Percentiles rank a stretch among this genome's conserved stretches.
Evolutionary conservation across 2,113 vertebrate species (phyloP).

Genomic region (Mesocricetus auratus): DNA sequence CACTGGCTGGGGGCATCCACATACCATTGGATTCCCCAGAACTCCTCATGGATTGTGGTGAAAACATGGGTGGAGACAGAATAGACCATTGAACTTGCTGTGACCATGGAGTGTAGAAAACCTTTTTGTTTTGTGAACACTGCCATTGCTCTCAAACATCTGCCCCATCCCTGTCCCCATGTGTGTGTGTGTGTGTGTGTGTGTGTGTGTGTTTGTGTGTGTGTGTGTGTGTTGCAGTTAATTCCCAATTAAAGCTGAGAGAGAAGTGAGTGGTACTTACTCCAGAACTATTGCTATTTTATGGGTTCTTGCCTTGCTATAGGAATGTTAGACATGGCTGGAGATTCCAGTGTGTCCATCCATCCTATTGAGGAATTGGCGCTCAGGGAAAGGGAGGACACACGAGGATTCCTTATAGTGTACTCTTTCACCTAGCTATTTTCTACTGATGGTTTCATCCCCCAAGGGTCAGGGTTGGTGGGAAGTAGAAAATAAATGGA

Average conservation of each 20-base stretch:
- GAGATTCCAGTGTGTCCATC: accelerated
- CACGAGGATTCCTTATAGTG: not conserved
- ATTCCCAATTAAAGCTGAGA: not conserved
- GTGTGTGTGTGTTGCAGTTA: too few species aligned
- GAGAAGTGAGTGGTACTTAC: too few species aligned
- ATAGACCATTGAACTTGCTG: not conserved
- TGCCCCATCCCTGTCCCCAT: too few species aligned
- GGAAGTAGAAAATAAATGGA: not conserved
- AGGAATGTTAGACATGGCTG: too few species aligned
- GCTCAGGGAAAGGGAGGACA: not conserved
- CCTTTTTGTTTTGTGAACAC: not conserved
- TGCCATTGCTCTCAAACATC: not conserved
- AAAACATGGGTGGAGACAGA: too few species aligned
- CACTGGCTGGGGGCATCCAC: too few species aligned
- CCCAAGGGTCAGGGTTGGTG: too few species aligned
- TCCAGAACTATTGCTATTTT: accelerated
- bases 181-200: too few species aligned
- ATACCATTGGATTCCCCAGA: accelerated
- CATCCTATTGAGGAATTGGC: not conserved
- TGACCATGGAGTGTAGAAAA: not conserved
- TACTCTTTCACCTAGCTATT: not conserved
- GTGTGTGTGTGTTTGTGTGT: too few species aligned
- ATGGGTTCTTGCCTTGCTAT: not conserved
- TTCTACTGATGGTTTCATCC: not conserved
- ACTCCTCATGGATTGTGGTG: accelerated